These are phyloP conservation scores for Hyaena hyaena DNA, from an alignment of 2,113 vertebrate genomes.

Conservation along the genomic window DNA sequence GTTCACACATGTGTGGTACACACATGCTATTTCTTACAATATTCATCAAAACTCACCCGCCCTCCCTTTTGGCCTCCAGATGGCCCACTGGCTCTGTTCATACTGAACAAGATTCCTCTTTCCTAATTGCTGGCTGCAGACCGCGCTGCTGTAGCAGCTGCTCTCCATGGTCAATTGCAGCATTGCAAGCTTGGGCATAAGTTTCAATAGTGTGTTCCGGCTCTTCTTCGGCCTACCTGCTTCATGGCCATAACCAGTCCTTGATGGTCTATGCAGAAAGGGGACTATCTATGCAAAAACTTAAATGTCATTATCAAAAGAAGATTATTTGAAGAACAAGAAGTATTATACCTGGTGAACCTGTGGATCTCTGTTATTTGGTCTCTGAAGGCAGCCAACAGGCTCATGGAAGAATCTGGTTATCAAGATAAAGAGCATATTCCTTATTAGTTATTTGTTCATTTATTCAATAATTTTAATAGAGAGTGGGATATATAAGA, in stretches of 20 bases:
- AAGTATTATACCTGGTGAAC: background rate
- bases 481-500: background rate
- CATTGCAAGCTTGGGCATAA: background rate
- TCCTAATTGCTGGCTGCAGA: slow-evolving; percentile 42
- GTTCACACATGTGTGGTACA: background rate
- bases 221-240: background rate
- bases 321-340: slow-evolving; percentile 38
- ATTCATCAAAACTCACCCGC: background rate
- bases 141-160: slow-evolving; percentile 54
- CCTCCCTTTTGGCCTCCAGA: slow-evolving; percentile 53
- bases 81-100: slow-evolving; percentile 40
- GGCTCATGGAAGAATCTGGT: background rate
- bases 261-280: slow-evolving; percentile 35
- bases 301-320: slow-evolving; percentile 54
- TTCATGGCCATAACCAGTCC: background rate
- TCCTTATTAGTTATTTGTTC: background rate
- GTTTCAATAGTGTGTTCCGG: background rate
- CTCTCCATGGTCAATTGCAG: background rate
- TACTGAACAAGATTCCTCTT: slow-evolving; percentile 27
- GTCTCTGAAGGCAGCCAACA: background rate
- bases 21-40: background rate
- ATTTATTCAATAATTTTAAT: slow-evolving; percentile 10
- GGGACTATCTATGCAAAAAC: background rate
- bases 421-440: background rate
- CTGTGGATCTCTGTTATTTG: background rate